Evolutionary conservation across 2,888 invertebrate genomes (phyloP), one percentile per base, ranked within the genome.

Genomic region (Achlya flavicornis): DNA sequence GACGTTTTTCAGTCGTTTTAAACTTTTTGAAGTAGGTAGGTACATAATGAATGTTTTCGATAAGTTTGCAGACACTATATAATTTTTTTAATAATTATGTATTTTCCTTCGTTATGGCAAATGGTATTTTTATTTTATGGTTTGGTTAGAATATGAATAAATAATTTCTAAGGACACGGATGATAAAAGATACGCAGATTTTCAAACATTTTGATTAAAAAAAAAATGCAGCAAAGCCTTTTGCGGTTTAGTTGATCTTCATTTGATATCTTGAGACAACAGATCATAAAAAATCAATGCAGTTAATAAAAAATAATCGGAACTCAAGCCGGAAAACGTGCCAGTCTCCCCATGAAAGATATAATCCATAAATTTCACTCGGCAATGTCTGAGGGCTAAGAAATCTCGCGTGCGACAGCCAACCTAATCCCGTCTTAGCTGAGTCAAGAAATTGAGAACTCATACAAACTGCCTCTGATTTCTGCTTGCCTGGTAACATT

Each of bases 381-480:
- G 72, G 69, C 74, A 73, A 73, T 74, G 66, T 71, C 71, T 76
- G 72, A 53, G 74, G 75, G 70, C 73, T 73, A 75, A 69, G 72
- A 79, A 79, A 84, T 84, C 78, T 81, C 80, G 86, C 86, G 88
- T 89, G 81, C 81, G 82, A 84, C 81, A 83, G 85, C 83, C 78
- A 73, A 74, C 81, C 83, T 91, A 89, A 90, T 90, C 90, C 87
- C 77, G 80, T 76, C 85, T 89, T 86, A 87, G 88, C 88, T 84
- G 89, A 87, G 83, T 85, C 83, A 75, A 83, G 81, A 80, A 85
- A 88, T 86, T 80, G 82, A 74, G 81, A 78, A 77, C 82, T 83
- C 83, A 79, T 81, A 84, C 78, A 83, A 81, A 83, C 78, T 78
- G 81, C 76, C 79, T 81, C 78, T 75, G 78, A 77, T 77, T 82